These are phyloP conservation scores for Muschampia plurimacula DNA, from an alignment of 2,888 invertebrate species.

Conservation along the genomic window DNA sequence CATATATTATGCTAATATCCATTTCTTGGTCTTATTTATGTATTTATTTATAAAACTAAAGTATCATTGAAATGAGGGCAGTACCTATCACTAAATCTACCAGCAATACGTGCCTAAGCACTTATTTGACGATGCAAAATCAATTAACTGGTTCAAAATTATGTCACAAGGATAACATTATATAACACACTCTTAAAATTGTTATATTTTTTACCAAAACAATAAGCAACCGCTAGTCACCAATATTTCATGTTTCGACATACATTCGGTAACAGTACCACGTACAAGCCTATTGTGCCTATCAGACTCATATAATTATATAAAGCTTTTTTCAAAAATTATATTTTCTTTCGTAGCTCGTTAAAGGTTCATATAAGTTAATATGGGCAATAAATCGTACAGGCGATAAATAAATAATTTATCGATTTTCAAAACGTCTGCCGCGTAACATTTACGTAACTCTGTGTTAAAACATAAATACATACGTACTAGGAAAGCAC, in stretches of 20 bases:
- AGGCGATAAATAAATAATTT: conserved; percentile 50
- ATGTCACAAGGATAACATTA: conserved; percentile 75
- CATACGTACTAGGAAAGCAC: conserved; percentile 46
- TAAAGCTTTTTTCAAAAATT: background rate
- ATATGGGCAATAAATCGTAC: conserved; percentile 15
- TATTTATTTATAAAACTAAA: no score
- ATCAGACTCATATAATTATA: no score
- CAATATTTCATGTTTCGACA: no score
- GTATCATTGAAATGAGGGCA: background rate
- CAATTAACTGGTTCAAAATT: conserved; percentile 50
- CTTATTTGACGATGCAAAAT: conserved; percentile 22
- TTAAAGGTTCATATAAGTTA: background rate
- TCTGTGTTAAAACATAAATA: conserved; percentile 49
- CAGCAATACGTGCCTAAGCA: conserved; percentile 10
- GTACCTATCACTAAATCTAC: background rate
- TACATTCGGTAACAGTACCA: background rate
- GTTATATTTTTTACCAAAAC: background rate
- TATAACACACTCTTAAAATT: no score
- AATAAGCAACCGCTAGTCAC: background rate
- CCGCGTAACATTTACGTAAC: conserved; percentile 72
- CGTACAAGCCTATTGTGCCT: background rate
- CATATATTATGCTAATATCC: background rate
- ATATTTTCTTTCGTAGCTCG: background rate
- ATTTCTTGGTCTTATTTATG: background rate
- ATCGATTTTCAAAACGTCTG: conserved; percentile 66